A percentile compares a stretch with the other conserved stretches of the same genome.
Conservation (phyloP, 2,113 vertebrate genomes). For the Thermophis baileyi region DNA sequence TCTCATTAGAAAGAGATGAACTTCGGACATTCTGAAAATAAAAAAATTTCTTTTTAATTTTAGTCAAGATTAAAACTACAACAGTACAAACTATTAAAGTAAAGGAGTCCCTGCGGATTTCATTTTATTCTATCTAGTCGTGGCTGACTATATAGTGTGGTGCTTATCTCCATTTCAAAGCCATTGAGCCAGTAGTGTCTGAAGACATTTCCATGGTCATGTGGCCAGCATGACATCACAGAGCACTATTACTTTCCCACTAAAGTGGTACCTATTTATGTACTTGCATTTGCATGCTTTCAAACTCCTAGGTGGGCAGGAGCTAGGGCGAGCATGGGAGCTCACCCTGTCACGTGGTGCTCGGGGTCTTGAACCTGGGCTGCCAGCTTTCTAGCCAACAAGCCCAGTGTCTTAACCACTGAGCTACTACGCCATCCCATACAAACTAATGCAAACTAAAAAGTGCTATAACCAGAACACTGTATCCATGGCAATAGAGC, state of each 20-base stretch:
- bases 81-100: not conserved
- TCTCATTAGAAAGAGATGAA: not conserved
- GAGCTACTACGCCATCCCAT: not conserved
- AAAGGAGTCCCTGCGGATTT: not conserved
- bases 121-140: not conserved
- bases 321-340: not conserved
- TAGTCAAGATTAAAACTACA: not conserved
- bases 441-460: not conserved
- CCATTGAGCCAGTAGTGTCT: not conserved
- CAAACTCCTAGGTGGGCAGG: not conserved
- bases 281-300: not conserved
- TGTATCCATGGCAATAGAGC: constrained; percentile 50
- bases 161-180: not conserved
- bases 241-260: not conserved
- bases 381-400: not conserved
- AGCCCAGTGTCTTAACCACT: not conserved
- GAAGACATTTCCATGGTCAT: not conserved
- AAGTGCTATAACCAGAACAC: not conserved
- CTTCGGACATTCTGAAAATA: not conserved
- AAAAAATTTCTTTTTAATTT: not conserved
- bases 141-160: not conserved
- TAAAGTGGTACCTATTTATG: not conserved
- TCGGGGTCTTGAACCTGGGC: not conserved
- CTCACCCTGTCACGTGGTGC: too few relatives aligned
- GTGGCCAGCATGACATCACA: not conserved